Evolutionary conservation across 53 echinoderm and acorn worm species (phyloP).

Genomic region (Mesocentrotus franciscanus): DNA sequence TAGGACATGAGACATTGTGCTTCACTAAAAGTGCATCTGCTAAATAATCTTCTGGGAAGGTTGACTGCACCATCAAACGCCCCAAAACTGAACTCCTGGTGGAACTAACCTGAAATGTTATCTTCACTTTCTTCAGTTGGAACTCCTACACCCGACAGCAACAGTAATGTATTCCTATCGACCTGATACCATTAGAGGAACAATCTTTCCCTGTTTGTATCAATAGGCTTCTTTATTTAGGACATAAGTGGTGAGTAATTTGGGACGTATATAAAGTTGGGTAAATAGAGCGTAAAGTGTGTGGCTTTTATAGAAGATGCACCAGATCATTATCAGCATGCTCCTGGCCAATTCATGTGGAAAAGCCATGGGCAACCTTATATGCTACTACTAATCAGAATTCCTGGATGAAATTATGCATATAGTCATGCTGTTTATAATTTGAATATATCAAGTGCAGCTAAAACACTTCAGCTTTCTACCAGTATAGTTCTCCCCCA

Average conservation of each 20-base stretch:
- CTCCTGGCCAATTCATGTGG: not conserved
- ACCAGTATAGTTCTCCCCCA: not conserved
- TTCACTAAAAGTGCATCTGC: slow-evolving; percentile 24
- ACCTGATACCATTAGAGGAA: not conserved
- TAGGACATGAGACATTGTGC: slow-evolving; percentile 38
- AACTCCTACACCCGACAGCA: not conserved
- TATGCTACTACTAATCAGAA: not conserved
- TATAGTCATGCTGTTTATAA: slow-evolving; percentile 9
- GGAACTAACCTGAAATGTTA: not conserved
- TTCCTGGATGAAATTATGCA: not conserved
- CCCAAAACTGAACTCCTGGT: not conserved
- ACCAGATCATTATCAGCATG: not conserved
- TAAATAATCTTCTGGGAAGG: slow-evolving; percentile 4
- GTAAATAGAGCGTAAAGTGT: not conserved
- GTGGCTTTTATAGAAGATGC: not conserved
- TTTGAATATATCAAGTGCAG: not conserved
- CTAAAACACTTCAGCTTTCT: not conserved
- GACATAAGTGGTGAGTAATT: not conserved
- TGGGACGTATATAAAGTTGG: not conserved
- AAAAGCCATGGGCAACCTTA: not conserved
- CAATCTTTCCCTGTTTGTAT: not conserved
- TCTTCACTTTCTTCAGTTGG: not conserved
- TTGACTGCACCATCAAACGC: not conserved
- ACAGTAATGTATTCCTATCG: slow-evolving; percentile 42
- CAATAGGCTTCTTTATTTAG: not conserved